Evolutionary conservation across 2,888 invertebrate genomes (phyloP), one percentile per base, ranked within the genome.

Genomic region (Asteroscopus sphinx): DNA sequence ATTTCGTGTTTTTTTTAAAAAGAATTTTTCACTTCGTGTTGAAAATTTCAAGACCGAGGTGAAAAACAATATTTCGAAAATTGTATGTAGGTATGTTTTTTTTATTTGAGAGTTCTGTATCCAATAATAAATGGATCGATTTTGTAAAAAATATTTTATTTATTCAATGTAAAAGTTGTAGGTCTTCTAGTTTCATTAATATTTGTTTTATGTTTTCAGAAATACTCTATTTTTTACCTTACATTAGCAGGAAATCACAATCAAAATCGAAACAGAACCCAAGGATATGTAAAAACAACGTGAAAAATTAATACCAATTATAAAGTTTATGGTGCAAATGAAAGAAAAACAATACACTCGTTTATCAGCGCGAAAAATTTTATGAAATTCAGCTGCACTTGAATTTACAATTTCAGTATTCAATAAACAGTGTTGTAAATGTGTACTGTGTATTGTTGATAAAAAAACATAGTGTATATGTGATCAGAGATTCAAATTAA

Each of bases 351-450:
- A 37, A 12, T 17, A 21, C 8, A 7, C 40, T 17, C 15, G 35
- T 56, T 45, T 64, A 32, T 61, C 44, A 35, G 16, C 6, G 7
- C 25, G 15, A 5, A 40, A 12, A 36, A 32, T 65, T 65, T 44
- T 56, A 56, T 36, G 36, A 56, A 45, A 15, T 46, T 41, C 45
- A 12, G 17, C 39, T 15, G 65, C 35, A 61, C 52, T 60, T 49
- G 41, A 58, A 58, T 61, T 49, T 49, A 45, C 45, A 28, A 59
- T 63, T 58, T 45, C 40, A 49, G 40, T 59, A 44, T 45, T 33
- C 41, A 35, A 59, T 48, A 39, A 67, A 44, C 42, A 58, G 7
- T 35, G 12, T n/a, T n/a, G n/a, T n/a, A n/a, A n/a, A 1, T 6
- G 4, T 21, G 21, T 21, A 21, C 39, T 12, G 16, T 33, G 25